Evolutionary conservation across 2,888 invertebrate species (phyloP).

Genomic region (Parascotia fuliginaria): DNA sequence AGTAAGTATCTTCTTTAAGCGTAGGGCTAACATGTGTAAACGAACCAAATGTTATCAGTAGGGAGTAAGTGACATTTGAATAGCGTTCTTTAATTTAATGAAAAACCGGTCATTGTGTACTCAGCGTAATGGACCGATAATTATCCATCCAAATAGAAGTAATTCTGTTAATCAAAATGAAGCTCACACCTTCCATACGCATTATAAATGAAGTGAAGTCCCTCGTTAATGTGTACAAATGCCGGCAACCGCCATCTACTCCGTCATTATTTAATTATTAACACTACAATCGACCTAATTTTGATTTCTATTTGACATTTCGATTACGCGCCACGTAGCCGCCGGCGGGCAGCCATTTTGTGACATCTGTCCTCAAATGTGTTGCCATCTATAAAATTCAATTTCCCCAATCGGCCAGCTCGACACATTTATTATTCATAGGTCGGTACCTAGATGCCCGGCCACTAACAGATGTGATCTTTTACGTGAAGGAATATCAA

Average conservation of each 20-base stretch:
- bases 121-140: constrained; percentile 82
- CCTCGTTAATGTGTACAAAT: constrained; percentile 65
- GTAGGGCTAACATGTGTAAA: constrained; percentile 21
- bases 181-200: constrained; percentile 72
- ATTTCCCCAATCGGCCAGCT: constrained; percentile 84
- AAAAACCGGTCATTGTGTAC: constrained; percentile 71
- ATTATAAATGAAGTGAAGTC: constrained; percentile 49
- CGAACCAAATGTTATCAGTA: constrained; percentile 48
- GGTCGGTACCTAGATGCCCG: constrained; percentile 79
- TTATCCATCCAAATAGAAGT: constrained; percentile 83
- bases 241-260: constrained; percentile 57
- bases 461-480: constrained; percentile 84
- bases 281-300: constrained; percentile 85
- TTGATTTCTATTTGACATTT: constrained; percentile 85
- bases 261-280: constrained; percentile 84
- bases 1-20: too few species aligned
- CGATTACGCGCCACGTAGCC: constrained; percentile 76
- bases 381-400: constrained; percentile 85
- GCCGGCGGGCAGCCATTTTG: constrained; percentile 78
- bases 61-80: constrained; percentile 60
- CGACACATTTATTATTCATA: constrained; percentile 85
- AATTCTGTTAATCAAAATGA: constrained; percentile 82
- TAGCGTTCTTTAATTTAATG: constrained; percentile 76
- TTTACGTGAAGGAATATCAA: constrained; percentile 83
- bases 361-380: constrained; percentile 85